Base-by-base conservation (phyloP, 1,140 invertebrate species). In the Neoseiulus cucumeris region DNA sequence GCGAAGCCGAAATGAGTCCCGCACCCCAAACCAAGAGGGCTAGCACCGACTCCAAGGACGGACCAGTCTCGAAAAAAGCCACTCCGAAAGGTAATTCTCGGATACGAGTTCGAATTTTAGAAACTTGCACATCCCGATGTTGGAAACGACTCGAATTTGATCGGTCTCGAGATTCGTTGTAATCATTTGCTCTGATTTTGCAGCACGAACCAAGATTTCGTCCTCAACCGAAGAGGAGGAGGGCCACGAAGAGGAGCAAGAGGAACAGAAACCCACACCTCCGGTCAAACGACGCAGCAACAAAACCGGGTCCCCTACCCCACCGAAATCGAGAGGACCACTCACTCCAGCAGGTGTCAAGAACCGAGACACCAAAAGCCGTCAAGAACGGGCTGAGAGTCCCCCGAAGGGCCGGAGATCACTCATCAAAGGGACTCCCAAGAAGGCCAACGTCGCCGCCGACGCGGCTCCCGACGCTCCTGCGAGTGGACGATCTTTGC, bases 161-260 rank as follows among this genome's bases (percentile, higher is more conserved):
- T n/a, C n/a, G n/a, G n/a, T 9, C 33, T 4, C 33, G 33, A 6
- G 33, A 4, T 6, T 4, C 9, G 33, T 39, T 9, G 4, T 39
- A 9, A 39, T 9, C 33, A 39, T 6, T 4, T 6, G 4, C 33
- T 39, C 33, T 39, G 4, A 9, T 39, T 39, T 59, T 59, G n/a
- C 33, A 59, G 51, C 25, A 17, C 51, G 51, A 17, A 14, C 17
- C 12, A 59, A 59, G 22, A 59, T 25, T 1, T 59, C 51, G 51
- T 59, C 51, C 14, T 59, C 51, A 2, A 59, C 51, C 14, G 51
- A 59, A 33, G 51, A 59, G 51, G 51, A 59, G 6, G 51, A 59
- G 12, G 51, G 17, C 12, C 25, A 59, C 33, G 51, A 59, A 25
- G 33, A 39, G 33, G 33, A 39, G 33, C 33, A 39, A 39, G 33